phyloP scores from a whole-genome alignment of 2,113 vertebrate genomes.

The Clupea harengus region DNA sequence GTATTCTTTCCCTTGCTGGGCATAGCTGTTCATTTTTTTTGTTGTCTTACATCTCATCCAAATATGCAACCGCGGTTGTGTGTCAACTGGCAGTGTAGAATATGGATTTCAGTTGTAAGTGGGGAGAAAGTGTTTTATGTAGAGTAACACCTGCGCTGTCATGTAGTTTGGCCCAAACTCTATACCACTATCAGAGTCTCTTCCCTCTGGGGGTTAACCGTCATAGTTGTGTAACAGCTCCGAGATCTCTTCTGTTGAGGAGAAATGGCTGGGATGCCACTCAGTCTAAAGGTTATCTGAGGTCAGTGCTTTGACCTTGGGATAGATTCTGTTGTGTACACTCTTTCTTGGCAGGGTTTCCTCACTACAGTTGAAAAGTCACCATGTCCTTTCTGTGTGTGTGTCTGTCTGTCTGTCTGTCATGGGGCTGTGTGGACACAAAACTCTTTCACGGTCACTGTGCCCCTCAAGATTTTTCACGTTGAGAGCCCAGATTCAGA shows the following conservation, averaged over 20 bases:
- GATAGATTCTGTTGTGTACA: neutral
- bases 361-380: neutral
- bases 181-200: no score
- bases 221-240: neutral
- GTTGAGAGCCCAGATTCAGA: neutral
- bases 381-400: conserved; percentile 29
- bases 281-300: neutral
- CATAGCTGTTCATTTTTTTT: neutral
- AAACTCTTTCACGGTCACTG: conserved; percentile 1
- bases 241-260: neutral
- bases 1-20: no score
- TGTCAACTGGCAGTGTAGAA: no score
- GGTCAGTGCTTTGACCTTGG: neutral
- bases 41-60: neutral
- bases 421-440: neutral
- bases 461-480: neutral
- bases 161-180: no score
- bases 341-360: neutral
- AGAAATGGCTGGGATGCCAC: neutral
- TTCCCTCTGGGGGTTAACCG: no score
- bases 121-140: no score
- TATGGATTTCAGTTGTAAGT: no score
- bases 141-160: no score
- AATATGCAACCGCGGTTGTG: no score
- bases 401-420: no score